Evolutionary conservation across 2,113 vertebrate genomes (phyloP).

Genomic region (Hirundichthys speculiger): DNA sequence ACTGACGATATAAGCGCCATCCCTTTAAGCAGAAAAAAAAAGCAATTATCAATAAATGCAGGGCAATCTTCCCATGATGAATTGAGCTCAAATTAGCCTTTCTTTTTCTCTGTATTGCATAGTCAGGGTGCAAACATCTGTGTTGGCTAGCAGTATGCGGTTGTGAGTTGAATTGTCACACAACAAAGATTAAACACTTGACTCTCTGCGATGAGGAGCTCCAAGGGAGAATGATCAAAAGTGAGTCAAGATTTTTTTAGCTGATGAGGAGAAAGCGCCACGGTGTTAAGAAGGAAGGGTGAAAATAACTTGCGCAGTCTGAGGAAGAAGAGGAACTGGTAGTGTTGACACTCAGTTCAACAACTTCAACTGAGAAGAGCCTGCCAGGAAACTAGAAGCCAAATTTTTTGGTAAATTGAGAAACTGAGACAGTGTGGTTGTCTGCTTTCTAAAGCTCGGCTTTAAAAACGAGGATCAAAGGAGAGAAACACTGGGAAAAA

Average conservation of each 20-base stretch:
- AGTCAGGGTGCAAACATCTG: constrained; percentile 48
- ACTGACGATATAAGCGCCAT: constrained; percentile 71
- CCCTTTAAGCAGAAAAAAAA: constrained; percentile 81
- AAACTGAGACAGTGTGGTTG: constrained; percentile 5
- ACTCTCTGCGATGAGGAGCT: constrained; percentile 59
- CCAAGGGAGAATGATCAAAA: constrained; percentile 74
- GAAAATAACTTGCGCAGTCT: constrained; percentile 24
- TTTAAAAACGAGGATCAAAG: neutral
- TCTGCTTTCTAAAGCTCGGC: constrained; percentile 5
- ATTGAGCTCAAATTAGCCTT: constrained; percentile 79
- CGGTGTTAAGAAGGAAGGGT: neutral
- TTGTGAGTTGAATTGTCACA: constrained; percentile 62
- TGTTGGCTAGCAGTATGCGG: constrained; percentile 75
- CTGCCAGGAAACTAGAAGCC: constrained; percentile 45
- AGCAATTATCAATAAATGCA: constrained; percentile 86
- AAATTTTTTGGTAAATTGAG: constrained; percentile 31
- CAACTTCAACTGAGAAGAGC: constrained; percentile 50
- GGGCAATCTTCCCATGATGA: constrained; percentile 80
- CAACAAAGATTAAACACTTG: constrained; percentile 79
- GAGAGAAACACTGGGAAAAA: too few species aligned
- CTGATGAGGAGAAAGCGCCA: constrained; percentile 44
- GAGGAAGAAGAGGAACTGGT: constrained; percentile 31
- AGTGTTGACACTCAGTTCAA: constrained; percentile 50
- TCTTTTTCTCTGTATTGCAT: constrained; percentile 57
- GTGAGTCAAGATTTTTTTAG: constrained; percentile 57